Evolutionary conservation across 1,140 invertebrate genomes (phyloP).

Genomic region (Drosophila nebulosa): DNA sequence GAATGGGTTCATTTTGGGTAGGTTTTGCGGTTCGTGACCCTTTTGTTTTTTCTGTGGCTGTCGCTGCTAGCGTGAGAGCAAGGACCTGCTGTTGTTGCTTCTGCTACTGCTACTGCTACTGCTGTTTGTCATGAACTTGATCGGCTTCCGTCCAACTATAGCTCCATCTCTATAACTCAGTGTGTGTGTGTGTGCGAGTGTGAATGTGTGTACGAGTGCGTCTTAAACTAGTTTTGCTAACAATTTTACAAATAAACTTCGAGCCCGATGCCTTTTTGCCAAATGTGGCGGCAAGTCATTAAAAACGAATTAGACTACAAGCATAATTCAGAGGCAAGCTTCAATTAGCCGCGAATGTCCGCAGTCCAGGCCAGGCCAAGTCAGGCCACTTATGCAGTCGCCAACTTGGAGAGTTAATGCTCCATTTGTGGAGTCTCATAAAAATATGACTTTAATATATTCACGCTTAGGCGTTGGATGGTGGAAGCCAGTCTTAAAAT

Average conservation of each 20-base stretch:
- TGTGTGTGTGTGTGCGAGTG: slow-evolving; percentile 28
- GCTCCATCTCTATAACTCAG: not conserved
- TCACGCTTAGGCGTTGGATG: slow-evolving; percentile 73
- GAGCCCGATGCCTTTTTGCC: slow-evolving; percentile 47
- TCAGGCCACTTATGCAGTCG: slow-evolving; percentile 45
- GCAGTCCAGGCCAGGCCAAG: not conserved
- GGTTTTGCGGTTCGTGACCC: slow-evolving; percentile 52
- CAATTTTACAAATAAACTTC: slow-evolving; percentile 46
- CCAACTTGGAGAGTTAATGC: slow-evolving; percentile 55
- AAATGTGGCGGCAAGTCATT: slow-evolving; percentile 49
- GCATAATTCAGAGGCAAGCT: slow-evolving; percentile 63
- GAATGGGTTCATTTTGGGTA: slow-evolving; percentile 2
- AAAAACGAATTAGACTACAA: slow-evolving; percentile 70
- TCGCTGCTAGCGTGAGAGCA: slow-evolving; percentile 58
- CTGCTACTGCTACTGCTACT: slow-evolving; percentile 35
- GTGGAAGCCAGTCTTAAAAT: slow-evolving; percentile 17
- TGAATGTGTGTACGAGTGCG: slow-evolving; percentile 11
- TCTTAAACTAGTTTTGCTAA: slow-evolving; percentile 45
- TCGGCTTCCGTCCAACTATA: not conserved
- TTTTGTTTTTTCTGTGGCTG: slow-evolving; percentile 36
- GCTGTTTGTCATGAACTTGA: slow-evolving; percentile 61
- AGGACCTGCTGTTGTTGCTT: slow-evolving; percentile 58
- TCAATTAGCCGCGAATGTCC: slow-evolving; percentile 31
- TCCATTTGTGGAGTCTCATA: slow-evolving; percentile 68
- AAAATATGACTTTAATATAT: slow-evolving; percentile 80